Evolutionary conservation across 2,797 vertebrate genomes (phyloP).

Genomic region (Diglossa cyanea): DNA sequence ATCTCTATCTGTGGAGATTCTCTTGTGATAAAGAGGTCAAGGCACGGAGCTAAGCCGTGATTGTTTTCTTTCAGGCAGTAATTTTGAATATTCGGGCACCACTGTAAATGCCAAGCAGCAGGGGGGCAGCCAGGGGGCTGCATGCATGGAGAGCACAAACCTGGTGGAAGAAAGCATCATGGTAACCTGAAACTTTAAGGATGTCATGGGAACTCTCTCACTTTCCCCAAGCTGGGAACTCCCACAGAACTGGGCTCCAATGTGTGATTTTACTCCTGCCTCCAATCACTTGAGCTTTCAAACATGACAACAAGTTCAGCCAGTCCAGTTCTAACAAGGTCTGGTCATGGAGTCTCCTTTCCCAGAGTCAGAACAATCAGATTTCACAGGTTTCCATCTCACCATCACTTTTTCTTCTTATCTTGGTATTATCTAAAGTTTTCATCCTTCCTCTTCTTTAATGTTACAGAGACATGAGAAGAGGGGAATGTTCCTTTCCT

Average conservation of each 20-base stretch:
- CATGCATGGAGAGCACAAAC: accelerated
- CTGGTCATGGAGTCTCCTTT: background rate
- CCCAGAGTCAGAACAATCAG: background rate
- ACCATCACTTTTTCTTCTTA: background rate
- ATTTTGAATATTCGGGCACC: background rate
- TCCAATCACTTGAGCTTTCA: background rate
- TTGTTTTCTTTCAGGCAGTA: background rate
- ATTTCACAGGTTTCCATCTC: background rate
- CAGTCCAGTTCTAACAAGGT: background rate
- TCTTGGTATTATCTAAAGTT: background rate
- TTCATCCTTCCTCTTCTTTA: background rate
- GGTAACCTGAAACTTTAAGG: background rate
- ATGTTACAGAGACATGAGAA: background rate
- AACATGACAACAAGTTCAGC: background rate
- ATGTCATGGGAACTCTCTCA: background rate
- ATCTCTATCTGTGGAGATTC: background rate
- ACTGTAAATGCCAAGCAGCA: background rate
- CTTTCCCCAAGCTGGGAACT: background rate
- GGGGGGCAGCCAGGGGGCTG: background rate
- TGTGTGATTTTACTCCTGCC: background rate
- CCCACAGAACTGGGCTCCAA: background rate
- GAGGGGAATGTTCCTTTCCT: background rate
- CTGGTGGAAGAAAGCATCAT: background rate
- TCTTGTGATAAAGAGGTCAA: background rate
- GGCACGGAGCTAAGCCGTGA: background rate